These are phyloP conservation scores for Yponomeuta plumbellus DNA, from an alignment of 2,888 invertebrate species.

Conservation along the genomic window DNA sequence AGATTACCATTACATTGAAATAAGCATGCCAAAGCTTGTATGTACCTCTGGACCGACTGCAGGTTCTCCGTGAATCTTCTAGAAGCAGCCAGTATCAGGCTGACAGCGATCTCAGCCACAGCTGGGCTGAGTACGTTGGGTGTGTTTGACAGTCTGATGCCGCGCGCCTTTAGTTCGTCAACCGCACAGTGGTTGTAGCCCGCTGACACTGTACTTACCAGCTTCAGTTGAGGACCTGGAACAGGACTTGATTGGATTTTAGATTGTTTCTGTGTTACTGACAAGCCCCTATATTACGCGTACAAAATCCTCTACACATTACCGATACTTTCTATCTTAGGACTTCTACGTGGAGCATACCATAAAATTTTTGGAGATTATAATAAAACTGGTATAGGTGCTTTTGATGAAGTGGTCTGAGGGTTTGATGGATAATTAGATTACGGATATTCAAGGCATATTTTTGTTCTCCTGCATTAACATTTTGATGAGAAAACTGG, in stretches of 20 bases:
- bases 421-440: too few relatives aligned
- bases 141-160: conserved; percentile 88
- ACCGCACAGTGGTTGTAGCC: conserved; percentile 92
- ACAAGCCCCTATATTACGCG: too few relatives aligned
- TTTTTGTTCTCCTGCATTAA: too few relatives aligned
- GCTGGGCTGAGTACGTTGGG: conserved; percentile 86
- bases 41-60: conserved; percentile 78
- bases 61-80: conserved; percentile 88
- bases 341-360: too few relatives aligned
- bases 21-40: background rate
- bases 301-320: too few relatives aligned
- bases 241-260: background rate
- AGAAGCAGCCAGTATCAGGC: conserved; percentile 84
- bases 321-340: too few relatives aligned
- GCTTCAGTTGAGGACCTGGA: conserved; percentile 83
- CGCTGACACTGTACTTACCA: conserved; percentile 90
- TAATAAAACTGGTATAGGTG: too few relatives aligned
- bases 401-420: too few relatives aligned
- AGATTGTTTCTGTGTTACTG: background rate
- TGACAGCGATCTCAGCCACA: conserved; percentile 89
- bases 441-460: too few relatives aligned
- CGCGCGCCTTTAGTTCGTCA: conserved; percentile 81
- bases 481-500: too few relatives aligned
- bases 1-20: too few relatives aligned
- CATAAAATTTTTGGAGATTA: too few relatives aligned